Evolutionary conservation across 2,888 invertebrate species (phyloP), one percentile per base, ranked within the genome.

Genomic region (Malthinus seriepunctatus): DNA sequence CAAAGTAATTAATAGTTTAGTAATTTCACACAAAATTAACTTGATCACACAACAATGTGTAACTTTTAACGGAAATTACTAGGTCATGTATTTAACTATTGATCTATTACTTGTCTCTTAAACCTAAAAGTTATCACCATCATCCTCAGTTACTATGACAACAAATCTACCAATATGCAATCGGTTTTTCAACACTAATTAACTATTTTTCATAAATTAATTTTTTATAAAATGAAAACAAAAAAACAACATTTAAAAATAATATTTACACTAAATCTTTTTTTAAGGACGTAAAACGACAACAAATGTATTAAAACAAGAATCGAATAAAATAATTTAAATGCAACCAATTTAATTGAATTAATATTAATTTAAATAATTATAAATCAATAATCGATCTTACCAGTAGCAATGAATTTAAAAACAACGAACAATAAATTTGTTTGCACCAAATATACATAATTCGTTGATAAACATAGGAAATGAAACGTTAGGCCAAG

Each of bases 401-500:
- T 56, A 60, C 60, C 60, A 56, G 45, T 51, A 42, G 51, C 42
- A 51, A 38, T 55, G 56, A 55, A 51, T 31, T 37, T 34, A 47
- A 54, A 50, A 59, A 47, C 32, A 56, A 60, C 46, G 34, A 60
- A 55, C 46, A 50, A 47, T 35, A 50, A 56, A 46, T 51, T 57
- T 51, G 55, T 59, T 50, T 49, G 58, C 60, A 57, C 53, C 48
- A 61, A 62, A 62, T 60, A 58, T 55, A 52, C 65, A 66, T 62
- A 65, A 66, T 63, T 65, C 61, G 63, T 62, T 60, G 58, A 54
- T 63, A 63, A 65, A 64, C 60, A 63, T 60, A 62, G 54, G 53
- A 63, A 60, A 63, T 63, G 60, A 57, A 61, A 63, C 66, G 65
- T 66, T 67, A 66, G 66, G 66, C 65, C 63, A 56, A 57, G 61